Evolutionary conservation across 2,888 invertebrate species (phyloP).

Genomic region (Apamea monoglypha): DNA sequence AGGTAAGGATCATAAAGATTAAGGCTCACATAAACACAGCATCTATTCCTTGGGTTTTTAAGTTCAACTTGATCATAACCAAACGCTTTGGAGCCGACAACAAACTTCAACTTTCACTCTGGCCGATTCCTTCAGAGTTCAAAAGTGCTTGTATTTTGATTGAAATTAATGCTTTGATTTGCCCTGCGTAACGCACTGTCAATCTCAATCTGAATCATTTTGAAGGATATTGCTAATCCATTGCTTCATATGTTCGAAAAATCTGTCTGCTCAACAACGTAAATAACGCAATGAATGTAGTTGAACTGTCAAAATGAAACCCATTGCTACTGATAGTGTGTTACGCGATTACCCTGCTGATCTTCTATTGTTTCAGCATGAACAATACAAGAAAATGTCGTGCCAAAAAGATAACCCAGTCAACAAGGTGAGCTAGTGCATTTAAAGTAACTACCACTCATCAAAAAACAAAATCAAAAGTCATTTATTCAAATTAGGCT

Average conservation of each 20-base stretch:
- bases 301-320: too few relatives aligned
- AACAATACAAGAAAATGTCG: background rate
- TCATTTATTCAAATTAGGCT: too few relatives aligned
- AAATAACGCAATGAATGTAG: too few relatives aligned
- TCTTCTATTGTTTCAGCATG: background rate
- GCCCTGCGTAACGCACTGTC: background rate
- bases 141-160: background rate
- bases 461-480: too few relatives aligned
- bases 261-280: too few relatives aligned
- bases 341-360: too few relatives aligned
- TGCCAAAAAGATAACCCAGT: background rate
- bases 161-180: background rate
- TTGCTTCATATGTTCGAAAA: too few relatives aligned
- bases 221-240: too few relatives aligned
- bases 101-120: background rate
- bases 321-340: too few relatives aligned
- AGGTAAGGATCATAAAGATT: background rate
- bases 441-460: slow-evolving; percentile 22
- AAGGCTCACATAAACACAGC: background rate
- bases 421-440: slow-evolving; percentile 7
- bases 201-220: too few relatives aligned
- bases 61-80: background rate
- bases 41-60: background rate
- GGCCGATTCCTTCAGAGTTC: too few relatives aligned
- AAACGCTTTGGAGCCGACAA: background rate